Conservation (phyloP, 2,113 vertebrate genomes). For the Oryctolagus cuniculus region mOryCun1.1 NC_091448.1:44086001-44086500, state of each 20-base stretch:
- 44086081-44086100: slow-evolving; percentile 41
- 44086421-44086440: slow-evolving; percentile 65
- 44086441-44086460: background rate
- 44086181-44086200: slow-evolving; percentile 90
- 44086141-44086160: background rate
- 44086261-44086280: background rate
- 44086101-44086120: background rate
- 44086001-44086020: slow-evolving; percentile 77
- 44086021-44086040: slow-evolving; percentile 79
- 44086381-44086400: slow-evolving; percentile 84
- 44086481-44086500: slow-evolving; percentile 39
- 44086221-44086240: slow-evolving; percentile 91
- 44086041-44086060: slow-evolving; percentile 79
- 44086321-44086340: background rate
- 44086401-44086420: slow-evolving; percentile 87
- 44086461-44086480: background rate
- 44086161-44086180: slow-evolving; percentile 91
- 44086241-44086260: slow-evolving; percentile 87
- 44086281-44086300: background rate
- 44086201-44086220: slow-evolving; percentile 91
- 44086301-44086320: background rate
- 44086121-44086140: background rate
- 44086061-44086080: slow-evolving; percentile 71
- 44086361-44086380: slow-evolving; percentile 78
- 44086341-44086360: slow-evolving; percentile 86